Percentiles rank a stretch among this genome's conserved stretches.
Evolutionary conservation across 92 coral and sea anemone species (phyloP).

Genomic region (Paragorgia papillata): DNA sequence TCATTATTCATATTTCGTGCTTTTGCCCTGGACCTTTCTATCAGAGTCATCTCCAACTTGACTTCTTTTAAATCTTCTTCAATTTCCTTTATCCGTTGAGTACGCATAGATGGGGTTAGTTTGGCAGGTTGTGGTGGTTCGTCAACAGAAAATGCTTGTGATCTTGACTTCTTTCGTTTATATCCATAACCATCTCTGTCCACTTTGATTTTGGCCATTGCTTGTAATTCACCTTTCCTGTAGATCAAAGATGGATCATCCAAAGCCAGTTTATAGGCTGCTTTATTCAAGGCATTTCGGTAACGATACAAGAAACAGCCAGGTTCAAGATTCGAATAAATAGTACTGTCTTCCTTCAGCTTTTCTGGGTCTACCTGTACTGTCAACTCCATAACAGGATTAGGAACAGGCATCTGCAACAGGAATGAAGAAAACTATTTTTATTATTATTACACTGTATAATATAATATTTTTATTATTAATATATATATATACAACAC

Average conservation of each 20-base stretch:
- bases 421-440: not conserved
- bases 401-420: conserved; percentile 2
- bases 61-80: conserved; percentile 51
- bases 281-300: conserved; percentile 56
- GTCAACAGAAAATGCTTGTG: conserved; percentile 36
- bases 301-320: conserved; percentile 56
- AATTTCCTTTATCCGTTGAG: conserved; percentile 48
- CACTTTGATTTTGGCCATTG: conserved; percentile 49
- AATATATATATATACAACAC: no score
- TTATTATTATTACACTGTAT: not conserved
- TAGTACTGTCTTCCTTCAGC: conserved; percentile 52
- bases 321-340: conserved; percentile 58
- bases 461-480: not conserved
- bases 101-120: conserved; percentile 53
- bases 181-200: conserved; percentile 60
- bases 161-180: conserved; percentile 54
- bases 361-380: conserved; percentile 53
- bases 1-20: conserved; percentile 47
- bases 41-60: conserved; percentile 2
- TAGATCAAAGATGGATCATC: conserved; percentile 48
- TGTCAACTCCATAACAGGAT: conserved; percentile 4
- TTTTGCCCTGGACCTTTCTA: conserved; percentile 42
- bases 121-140: conserved; percentile 39
- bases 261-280: conserved; percentile 53
- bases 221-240: conserved; percentile 58